Conservation (phyloP, 2,888 invertebrate species). For the Acrobeloides nanus region DNA sequence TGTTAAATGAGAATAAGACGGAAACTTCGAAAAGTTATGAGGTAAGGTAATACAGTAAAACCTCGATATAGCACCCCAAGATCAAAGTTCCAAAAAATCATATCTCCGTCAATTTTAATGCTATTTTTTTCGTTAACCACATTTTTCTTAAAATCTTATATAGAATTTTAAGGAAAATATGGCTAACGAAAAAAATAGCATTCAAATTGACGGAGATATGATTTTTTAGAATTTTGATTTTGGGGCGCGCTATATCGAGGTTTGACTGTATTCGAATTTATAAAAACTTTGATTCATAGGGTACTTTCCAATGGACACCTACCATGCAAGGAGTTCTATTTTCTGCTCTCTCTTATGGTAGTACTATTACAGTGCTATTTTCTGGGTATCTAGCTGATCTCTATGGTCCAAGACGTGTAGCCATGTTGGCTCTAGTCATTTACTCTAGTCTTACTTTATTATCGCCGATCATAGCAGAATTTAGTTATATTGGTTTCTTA, state of each 20-base stretch:
- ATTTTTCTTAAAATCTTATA: too few relatives aligned
- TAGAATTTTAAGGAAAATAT: too few relatives aligned
- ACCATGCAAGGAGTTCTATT: conserved; percentile 15
- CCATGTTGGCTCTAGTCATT: conserved; percentile 9
- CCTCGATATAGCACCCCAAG: too few relatives aligned
- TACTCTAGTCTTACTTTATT: conserved; percentile 23
- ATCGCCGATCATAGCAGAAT: conserved; percentile 27
- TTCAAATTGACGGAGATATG: too few relatives aligned
- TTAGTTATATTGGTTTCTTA: conserved; percentile 28
- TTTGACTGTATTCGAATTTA: not conserved
- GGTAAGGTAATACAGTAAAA: too few relatives aligned
- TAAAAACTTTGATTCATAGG: conserved; percentile 4
- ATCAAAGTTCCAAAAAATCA: too few relatives aligned
- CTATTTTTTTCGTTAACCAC: too few relatives aligned
- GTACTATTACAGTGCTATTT: conserved; percentile 14
- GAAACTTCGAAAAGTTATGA: not conserved
- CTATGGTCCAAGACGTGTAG: conserved; percentile 15
- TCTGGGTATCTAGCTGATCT: conserved; percentile 18
- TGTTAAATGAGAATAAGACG: not conserved
- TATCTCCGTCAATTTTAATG: too few relatives aligned
- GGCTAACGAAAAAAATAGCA: too few relatives aligned
- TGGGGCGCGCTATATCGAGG: not conserved
- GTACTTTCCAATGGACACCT: conserved; percentile 14
- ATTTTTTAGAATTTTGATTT: too few relatives aligned
- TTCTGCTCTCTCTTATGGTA: conserved; percentile 17